Base-by-base conservation (phyloP, 2,888 invertebrate species). In the Mythimna ferrago region DNA sequence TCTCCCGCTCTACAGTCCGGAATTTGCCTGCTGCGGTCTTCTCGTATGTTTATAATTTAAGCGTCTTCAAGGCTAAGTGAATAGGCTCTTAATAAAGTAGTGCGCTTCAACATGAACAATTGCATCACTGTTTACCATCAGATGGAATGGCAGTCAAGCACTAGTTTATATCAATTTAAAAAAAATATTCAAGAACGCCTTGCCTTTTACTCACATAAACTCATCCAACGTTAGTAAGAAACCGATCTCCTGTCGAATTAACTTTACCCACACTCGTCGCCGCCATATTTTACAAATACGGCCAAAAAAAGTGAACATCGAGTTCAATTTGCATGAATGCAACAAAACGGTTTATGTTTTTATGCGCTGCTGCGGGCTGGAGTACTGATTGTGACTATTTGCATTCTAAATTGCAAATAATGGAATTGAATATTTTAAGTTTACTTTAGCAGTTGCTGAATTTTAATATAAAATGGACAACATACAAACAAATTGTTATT, bases 191-290 rank as follows among this genome's bases (percentile, higher is more conserved):
- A 70, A 70, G n/a, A 56, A 62, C 48, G 21, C n/a, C 0, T 38
- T 53, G 2, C 2, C 7, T 0, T 38, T 32, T 9, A 71, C 62
- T 82, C 66, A 75, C 77, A 88, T 90, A 82, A 87, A 62, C 51
- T 72, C 83, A 82, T 85, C 86, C 84, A 74, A 4, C 26, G 69
- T 81, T 87, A 88, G 87, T 86, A 86, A 85, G 83, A 87, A 88
- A 88, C 88, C 85, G 82, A 86, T 86, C 82, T 78, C 83, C 82
- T 88, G 85, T 85, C 88, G 85, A 88, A 87, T 86, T 80, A 78
- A 82, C 67, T 83, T 84, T 85, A 83, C 76, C 74, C 61, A 48
- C 57, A 71, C 56, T 71, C 61, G 67, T 69, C 73, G 74, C 68
- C 70, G 48, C 72, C 54, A 65, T 82, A 80, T 78, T 84, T 86